Evolutionary conservation across 2,797 vertebrate genomes (phyloP), one percentile per base, ranked within the genome.

Genomic region (Microctenopoma lineatum): DNA sequence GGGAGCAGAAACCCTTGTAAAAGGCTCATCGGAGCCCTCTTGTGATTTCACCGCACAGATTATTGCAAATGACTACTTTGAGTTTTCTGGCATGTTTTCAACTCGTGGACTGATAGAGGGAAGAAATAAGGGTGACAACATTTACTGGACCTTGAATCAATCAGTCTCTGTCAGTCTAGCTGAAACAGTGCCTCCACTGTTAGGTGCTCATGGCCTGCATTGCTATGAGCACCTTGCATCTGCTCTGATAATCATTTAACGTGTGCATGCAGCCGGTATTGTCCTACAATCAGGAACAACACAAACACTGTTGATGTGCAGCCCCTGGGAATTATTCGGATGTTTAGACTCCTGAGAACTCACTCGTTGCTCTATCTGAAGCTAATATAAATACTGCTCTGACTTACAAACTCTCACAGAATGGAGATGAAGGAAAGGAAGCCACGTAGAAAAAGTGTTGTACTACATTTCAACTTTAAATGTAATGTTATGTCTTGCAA

Each of bases 61-160:
- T 50, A 38, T 56, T 42, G 27, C 26, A 69, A 79, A 79, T 54
- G 57, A 60, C 65, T 59, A 1, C 39, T 58, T 55, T 39, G 61
- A 50, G 59, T 42, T 66, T 61, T 52, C 58, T 65, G 73, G 32
- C 64, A 71, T 66, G 58, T 81, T 59, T 84, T 83, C 85, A 84
- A 71, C 76, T 77, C 2, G 3, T n/a, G 46, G 42, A 63, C 60
- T 59, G 56, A 60, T 5, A 47, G 34, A n/a, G 44, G 61, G 70
- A 47, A 34, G 51, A 84, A 83, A 75, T 61, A 64, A 76, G 69
- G 77, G 64, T 73, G 71, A 70, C 79, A 77, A 63, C 71, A 57
- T 81, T 85, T 84, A 86, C 84, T 73, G 66, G 67, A 77, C 4
- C 70, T 70, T 10, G 16, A 77, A 87, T 92, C 84, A 87, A 85